These are phyloP conservation scores for Acrobasis repandana DNA, from an alignment of 2,888 invertebrate species.

Conservation along the genomic window DNA sequence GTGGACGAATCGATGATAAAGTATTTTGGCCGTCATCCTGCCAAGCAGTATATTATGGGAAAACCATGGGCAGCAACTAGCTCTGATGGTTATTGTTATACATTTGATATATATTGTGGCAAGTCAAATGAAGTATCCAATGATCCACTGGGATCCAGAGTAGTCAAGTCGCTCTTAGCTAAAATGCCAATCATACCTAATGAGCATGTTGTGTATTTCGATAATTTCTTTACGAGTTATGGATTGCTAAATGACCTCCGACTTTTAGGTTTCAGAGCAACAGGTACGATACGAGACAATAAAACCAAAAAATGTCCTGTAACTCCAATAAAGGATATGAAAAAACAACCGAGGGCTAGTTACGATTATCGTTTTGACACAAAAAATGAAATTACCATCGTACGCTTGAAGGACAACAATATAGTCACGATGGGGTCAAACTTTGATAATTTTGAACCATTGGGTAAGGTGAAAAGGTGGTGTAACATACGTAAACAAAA, in stretches of 20 bases:
- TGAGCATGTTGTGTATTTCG: conserved; percentile 33
- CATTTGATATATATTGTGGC: conserved; percentile 12
- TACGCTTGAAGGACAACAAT: conserved; percentile 39
- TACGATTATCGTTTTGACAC: conserved; percentile 39
- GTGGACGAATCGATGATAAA: conserved; percentile 34
- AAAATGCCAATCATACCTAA: conserved; percentile 31
- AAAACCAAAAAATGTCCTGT: conserved; percentile 36
- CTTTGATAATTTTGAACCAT: conserved; percentile 34
- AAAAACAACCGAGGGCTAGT: conserved; percentile 35
- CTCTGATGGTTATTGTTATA: conserved; percentile 21
- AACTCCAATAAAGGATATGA: conserved; percentile 33
- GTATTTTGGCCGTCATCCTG: conserved; percentile 32
- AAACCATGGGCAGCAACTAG: conserved; percentile 35
- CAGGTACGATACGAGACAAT: conserved; percentile 37
- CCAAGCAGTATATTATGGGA: conserved; percentile 32
- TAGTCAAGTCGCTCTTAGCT: conserved; percentile 27
- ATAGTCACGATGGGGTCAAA: conserved; percentile 37
- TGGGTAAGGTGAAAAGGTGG: conserved; percentile 38
- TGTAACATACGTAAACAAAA: conserved; percentile 32
- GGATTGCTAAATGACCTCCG: conserved; percentile 30
- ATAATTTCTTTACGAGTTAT: conserved; percentile 35
- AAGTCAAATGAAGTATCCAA: background rate
- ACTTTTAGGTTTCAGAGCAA: conserved; percentile 31
- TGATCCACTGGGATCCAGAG: conserved; percentile 13
- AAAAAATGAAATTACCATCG: conserved; percentile 34